These are phyloP conservation scores for Notocelia uddmanniana DNA, from an alignment of 2,888 invertebrate species.

Conservation along the genomic window DNA sequence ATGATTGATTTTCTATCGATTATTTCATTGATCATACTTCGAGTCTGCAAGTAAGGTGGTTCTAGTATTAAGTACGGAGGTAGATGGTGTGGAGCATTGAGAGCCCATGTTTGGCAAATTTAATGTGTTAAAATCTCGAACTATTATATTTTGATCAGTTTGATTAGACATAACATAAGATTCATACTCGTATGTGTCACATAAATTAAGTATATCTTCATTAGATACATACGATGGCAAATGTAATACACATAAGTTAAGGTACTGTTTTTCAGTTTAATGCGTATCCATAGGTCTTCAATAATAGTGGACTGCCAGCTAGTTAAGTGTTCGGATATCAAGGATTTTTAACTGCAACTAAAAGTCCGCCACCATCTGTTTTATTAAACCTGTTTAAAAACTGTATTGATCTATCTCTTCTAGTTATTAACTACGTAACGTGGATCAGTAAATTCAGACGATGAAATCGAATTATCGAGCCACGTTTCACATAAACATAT, in stretches of 20 bases:
- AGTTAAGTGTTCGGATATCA: too few species aligned
- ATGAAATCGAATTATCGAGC: background rate
- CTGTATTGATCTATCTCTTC: too few species aligned
- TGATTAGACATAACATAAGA: background rate
- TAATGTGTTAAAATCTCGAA: background rate
- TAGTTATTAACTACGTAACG: background rate
- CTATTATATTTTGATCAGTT: background rate
- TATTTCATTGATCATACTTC: too few species aligned
- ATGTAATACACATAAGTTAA: background rate
- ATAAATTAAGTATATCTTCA: background rate
- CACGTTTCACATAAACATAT: background rate
- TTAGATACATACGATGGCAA: background rate
- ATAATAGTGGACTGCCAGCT: background rate
- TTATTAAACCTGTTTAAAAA: background rate
- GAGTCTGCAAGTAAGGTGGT: too few species aligned
- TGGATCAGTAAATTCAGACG: too few species aligned
- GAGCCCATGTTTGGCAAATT: background rate
- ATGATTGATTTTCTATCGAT: too few species aligned
- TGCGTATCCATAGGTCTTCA: background rate
- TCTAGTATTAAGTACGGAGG: too few species aligned
- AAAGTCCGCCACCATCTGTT: slow-evolving; percentile 1
- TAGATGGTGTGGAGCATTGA: too few species aligned
- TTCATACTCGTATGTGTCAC: background rate
- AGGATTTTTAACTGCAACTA: too few species aligned
- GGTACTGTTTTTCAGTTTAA: background rate